phyloP scores from a whole-genome alignment of 35 echinoderm and acorn worm species.

The Lytechinus pictus region DNA sequence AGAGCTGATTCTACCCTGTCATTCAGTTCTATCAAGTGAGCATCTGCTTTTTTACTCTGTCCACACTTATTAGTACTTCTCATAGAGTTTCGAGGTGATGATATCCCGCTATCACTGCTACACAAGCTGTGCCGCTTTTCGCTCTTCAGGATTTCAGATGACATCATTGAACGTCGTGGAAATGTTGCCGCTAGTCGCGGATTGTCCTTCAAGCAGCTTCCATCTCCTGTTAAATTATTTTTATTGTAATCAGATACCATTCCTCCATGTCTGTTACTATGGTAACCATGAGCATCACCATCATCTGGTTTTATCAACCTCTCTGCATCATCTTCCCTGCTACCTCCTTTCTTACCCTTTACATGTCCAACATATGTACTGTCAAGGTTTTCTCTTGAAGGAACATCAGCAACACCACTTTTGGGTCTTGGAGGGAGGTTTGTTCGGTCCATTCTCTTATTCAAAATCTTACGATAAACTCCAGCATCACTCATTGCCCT shows the following conservation, averaged over 20 bases:
- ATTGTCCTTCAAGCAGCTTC: conserved; percentile 51
- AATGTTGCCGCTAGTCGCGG: conserved; percentile 45
- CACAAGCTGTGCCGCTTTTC: conserved; percentile 76
- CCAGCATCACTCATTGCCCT: conserved; percentile 53
- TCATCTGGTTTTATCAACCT: conserved; percentile 12
- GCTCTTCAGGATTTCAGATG: conserved; percentile 51
- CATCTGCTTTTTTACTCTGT: conserved; percentile 39
- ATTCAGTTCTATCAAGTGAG: conserved; percentile 8
- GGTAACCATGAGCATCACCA: not conserved
- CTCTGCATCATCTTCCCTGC: not conserved
- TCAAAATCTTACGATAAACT: conserved; percentile 43
- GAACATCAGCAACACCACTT: conserved; percentile 3
- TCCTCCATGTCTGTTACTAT: not conserved
- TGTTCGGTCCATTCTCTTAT: conserved; percentile 16
- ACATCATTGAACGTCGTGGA: conserved; percentile 48
- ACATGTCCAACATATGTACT: not conserved
- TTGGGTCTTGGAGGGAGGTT: conserved; percentile 47
- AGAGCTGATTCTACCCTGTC: conserved; percentile 29
- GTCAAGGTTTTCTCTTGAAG: conserved; percentile 27
- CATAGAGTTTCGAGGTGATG: conserved; percentile 81
- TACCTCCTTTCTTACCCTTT: conserved; percentile 25
- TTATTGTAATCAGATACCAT: conserved; percentile 46
- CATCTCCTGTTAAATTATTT: conserved; percentile 53
- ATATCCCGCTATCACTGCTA: conserved; percentile 87
- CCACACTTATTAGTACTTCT: conserved; percentile 70